Evolutionary conservation across 2,888 invertebrate species (phyloP).

Genomic region (Taenaris catops): DNA sequence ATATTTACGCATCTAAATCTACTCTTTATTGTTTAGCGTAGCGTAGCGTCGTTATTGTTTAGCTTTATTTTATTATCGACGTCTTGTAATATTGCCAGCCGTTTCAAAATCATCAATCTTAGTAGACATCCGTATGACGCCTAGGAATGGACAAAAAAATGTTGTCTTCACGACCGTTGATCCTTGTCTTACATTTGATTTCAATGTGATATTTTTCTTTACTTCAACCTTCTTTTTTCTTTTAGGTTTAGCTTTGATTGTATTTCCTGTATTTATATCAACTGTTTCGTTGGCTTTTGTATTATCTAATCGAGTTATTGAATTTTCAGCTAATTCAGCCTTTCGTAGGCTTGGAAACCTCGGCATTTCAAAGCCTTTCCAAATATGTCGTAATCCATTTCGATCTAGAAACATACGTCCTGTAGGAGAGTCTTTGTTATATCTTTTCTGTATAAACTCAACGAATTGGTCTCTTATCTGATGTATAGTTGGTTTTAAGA

Average conservation of each 20-base stretch:
- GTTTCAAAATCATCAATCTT: constrained; percentile 22
- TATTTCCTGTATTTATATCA: neutral
- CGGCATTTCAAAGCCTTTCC: constrained; percentile 38
- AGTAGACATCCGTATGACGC: constrained; percentile 44
- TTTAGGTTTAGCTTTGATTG: constrained; percentile 18
- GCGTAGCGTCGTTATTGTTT: too few species aligned
- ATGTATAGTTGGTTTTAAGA: constrained; percentile 46
- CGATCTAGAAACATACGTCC: constrained; percentile 44
- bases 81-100: neutral
- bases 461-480: constrained; percentile 44
- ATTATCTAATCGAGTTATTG: constrained; percentile 1
- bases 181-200: constrained; percentile 21
- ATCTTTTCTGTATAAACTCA: constrained; percentile 36
- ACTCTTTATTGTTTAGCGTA: too few species aligned
- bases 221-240: constrained; percentile 17
- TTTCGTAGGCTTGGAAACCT: constrained; percentile 31
- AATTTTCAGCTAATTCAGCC: constrained; percentile 17
- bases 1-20: too few species aligned
- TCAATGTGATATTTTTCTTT: constrained; percentile 13
- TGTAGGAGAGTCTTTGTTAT: constrained; percentile 24
- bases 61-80: too few species aligned
- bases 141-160: constrained; percentile 59
- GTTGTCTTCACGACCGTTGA: constrained; percentile 35
- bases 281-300: neutral
- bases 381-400: constrained; percentile 52